A percentile compares a stretch with the other conserved stretches of the same genome.
Conservation (phyloP, 2,888 invertebrate genomes). For the Philhelius pedissequus region DNA sequence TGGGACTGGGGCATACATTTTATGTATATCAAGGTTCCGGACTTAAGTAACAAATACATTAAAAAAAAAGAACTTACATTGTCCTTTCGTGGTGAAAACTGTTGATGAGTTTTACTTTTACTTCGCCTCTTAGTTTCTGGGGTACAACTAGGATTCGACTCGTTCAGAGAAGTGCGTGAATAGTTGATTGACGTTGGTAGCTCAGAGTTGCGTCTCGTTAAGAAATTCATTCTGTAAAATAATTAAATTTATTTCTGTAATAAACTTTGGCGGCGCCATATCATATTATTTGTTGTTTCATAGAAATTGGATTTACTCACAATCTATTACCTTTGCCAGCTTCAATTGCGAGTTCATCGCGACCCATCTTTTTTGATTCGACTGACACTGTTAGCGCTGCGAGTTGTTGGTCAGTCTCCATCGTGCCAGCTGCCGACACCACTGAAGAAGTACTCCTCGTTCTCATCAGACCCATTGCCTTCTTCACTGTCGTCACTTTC, state of each 20-base stretch:
- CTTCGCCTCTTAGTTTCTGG: constrained; percentile 71
- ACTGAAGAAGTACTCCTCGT: constrained; percentile 79
- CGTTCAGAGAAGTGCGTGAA: constrained; percentile 77
- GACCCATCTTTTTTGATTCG: constrained; percentile 73
- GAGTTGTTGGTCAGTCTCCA: constrained; percentile 42
- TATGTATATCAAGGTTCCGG: too few species aligned
- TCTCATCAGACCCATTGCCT: constrained; percentile 73
- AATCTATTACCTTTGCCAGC: constrained; percentile 78
- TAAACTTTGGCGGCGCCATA: too few species aligned
- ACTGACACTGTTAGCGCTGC: constrained; percentile 24
- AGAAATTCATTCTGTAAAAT: constrained; percentile 76
- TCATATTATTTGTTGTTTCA: too few species aligned
- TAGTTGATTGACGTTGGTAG: constrained; percentile 75
- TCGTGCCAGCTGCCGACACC: constrained; percentile 72
- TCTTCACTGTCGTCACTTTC: constrained; percentile 72
- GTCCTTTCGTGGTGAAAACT: constrained; percentile 78
- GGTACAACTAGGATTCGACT: constrained; percentile 75
- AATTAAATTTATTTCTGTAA: neutral
- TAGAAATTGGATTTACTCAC: constrained; percentile 74
- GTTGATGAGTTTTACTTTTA: constrained; percentile 67
- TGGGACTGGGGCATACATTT: too few species aligned
- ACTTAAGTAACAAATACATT: too few species aligned
- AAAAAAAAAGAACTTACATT: constrained; percentile 73
- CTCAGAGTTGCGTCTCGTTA: constrained; percentile 78
- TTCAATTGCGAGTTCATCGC: constrained; percentile 76